These are phyloP conservation scores for Gymnoscopelus microlampas DNA, from an alignment of 2,797 vertebrate species.

Conservation along the genomic window DNA sequence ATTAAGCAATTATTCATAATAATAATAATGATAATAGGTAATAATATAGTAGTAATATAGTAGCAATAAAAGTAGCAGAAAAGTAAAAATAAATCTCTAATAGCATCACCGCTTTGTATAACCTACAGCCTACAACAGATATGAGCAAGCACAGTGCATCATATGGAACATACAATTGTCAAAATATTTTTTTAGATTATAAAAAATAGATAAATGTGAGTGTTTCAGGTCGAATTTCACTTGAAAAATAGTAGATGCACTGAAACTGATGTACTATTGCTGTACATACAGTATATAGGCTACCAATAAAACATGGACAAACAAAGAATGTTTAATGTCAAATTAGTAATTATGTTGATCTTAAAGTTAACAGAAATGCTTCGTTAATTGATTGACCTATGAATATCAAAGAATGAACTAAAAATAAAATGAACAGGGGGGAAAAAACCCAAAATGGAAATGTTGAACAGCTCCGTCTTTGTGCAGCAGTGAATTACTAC, in stretches of 20 bases:
- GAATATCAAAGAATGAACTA: background rate
- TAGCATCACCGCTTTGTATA: no score
- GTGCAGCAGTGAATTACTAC: conserved; percentile 42
- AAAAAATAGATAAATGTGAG: background rate
- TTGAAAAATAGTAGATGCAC: no score
- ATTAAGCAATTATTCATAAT: no score
- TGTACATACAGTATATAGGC: background rate
- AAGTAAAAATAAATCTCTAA: no score
- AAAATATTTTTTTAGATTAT: no score
- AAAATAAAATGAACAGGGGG: background rate
- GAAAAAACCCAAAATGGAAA: background rate
- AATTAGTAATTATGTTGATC: conserved; percentile 7
- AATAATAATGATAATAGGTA: no score
- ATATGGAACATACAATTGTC: no score
- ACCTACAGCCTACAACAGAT: no score
- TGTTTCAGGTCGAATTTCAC: background rate
- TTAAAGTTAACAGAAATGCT: background rate
- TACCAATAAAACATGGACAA: background rate
- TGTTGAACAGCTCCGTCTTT: background rate
- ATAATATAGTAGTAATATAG: no score
- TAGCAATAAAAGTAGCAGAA: no score
- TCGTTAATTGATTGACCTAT: background rate
- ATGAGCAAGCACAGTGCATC: no score
- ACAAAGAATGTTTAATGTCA: background rate
- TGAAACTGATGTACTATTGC: no score